These are phyloP conservation scores for Apus apus DNA, from an alignment of 2,113 vertebrate genomes.

Conservation along the genomic window DNA sequence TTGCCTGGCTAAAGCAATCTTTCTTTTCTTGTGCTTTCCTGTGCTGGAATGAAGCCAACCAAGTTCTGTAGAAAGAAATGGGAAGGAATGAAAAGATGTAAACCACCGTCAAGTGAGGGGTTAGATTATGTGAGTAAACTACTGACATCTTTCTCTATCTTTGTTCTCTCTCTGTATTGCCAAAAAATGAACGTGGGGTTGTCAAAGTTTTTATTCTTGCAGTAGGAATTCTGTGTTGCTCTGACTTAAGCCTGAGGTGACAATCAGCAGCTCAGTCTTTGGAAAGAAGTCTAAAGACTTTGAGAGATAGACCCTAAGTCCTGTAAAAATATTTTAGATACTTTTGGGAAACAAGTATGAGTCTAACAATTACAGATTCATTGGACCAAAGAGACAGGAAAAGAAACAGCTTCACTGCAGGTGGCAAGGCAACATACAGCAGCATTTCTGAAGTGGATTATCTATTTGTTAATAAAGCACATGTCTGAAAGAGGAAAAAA, in stretches of 20 bases:
- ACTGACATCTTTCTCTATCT: background rate
- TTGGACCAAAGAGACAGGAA: background rate
- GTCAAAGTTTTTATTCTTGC: background rate
- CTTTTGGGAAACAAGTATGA: background rate
- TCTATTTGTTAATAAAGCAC: background rate
- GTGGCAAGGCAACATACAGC: background rate
- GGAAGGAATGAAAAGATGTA: conserved; percentile 3
- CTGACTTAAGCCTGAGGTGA: background rate
- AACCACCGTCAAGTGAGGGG: background rate
- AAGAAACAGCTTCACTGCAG: background rate
- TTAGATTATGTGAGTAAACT: background rate
- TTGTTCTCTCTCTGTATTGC: background rate
- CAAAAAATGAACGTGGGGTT: background rate
- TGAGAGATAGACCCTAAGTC: background rate
- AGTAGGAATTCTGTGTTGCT: background rate
- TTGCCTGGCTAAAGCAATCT: conserved; percentile 6
- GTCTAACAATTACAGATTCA: background rate
- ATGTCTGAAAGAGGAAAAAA: background rate
- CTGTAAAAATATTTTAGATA: background rate
- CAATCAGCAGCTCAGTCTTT: background rate
- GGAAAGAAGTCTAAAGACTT: background rate
- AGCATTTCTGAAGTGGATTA: background rate
- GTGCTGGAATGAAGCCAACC: background rate
- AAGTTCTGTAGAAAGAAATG: background rate
- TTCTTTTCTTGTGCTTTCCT: conserved; percentile 11